Evolutionary conservation across 2,113 vertebrate species (phyloP).

Genomic region (Ailurus styani): DNA sequence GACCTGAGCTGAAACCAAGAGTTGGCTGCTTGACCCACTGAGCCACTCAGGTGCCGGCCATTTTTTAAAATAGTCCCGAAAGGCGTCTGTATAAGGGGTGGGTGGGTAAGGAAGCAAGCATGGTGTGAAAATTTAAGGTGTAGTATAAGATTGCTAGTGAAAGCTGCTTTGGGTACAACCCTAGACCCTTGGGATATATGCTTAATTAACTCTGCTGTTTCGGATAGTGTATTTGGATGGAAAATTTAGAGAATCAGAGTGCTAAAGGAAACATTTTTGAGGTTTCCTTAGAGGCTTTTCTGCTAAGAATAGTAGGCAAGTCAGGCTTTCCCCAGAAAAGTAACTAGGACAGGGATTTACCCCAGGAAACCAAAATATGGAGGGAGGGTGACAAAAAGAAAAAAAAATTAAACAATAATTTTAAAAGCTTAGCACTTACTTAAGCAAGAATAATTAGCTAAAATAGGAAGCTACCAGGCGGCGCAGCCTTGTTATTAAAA

Average conservation of each 20-base stretch:
- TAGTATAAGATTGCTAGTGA: not conserved
- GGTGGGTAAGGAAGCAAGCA: not conserved
- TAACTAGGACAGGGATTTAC: conserved; percentile 41
- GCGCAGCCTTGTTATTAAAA: conserved; percentile 42
- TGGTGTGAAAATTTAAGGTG: not conserved
- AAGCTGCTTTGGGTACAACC: not conserved
- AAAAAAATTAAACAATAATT: conserved; percentile 47
- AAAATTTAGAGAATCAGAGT: not conserved
- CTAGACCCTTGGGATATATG: not conserved
- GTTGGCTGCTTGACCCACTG: not conserved
- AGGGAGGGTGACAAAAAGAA: conserved; percentile 29
- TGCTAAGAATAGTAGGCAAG: conserved; percentile 43
- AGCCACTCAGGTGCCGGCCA: not conserved
- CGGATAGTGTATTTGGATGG: not conserved
- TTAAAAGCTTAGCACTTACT: conserved; percentile 66
- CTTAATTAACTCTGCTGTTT: not conserved
- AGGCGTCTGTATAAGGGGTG: not conserved
- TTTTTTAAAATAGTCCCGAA: not conserved
- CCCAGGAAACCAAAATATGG: conserved; percentile 52
- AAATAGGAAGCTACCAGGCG: conserved; percentile 63
- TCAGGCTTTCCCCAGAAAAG: conserved; percentile 13
- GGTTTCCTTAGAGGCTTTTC: conserved; percentile 33
- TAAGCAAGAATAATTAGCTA: conserved; percentile 65
- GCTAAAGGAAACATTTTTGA: conserved; percentile 25
- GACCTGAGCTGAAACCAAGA: not conserved